These are phyloP conservation scores for Lycodopsis pacificus DNA, from an alignment of 2,797 vertebrate genomes.

Conservation along the genomic window DNA sequence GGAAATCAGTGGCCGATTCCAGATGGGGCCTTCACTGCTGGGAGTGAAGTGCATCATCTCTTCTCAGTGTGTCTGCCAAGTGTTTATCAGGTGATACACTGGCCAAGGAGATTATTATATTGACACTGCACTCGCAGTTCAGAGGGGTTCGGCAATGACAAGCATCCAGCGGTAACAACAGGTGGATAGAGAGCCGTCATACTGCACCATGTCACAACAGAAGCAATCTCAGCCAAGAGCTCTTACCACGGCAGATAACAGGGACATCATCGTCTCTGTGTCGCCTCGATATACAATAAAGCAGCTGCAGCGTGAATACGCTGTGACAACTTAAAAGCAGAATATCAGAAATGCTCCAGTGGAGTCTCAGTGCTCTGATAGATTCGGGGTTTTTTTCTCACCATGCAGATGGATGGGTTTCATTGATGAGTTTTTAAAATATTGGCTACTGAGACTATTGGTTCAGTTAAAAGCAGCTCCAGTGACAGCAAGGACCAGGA, in stretches of 20 bases:
- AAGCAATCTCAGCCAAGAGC: slow-evolving; percentile 40
- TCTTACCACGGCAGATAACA: slow-evolving; percentile 30
- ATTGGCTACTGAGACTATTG: not conserved
- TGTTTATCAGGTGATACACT: slow-evolving; percentile 51
- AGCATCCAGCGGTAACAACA: slow-evolving; percentile 39
- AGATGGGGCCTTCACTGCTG: slow-evolving; percentile 42
- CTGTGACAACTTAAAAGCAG: slow-evolving; percentile 2
- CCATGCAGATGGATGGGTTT: not conserved
- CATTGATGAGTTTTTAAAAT: not conserved
- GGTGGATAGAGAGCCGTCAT: slow-evolving; percentile 44
- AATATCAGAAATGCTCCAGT: not conserved
- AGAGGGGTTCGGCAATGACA: slow-evolving; percentile 20
- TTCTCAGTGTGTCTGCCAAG: slow-evolving; percentile 33
- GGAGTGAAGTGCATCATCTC: slow-evolving; percentile 39
- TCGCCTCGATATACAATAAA: slow-evolving; percentile 6
- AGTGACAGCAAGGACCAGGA: not conserved
- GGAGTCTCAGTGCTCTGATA: not conserved
- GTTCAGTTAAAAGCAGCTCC: not conserved
- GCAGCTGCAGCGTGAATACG: not conserved
- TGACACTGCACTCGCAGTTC: slow-evolving; percentile 43
- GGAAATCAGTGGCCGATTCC: slow-evolving; percentile 63
- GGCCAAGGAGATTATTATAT: slow-evolving; percentile 52
- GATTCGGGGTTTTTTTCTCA: not conserved
- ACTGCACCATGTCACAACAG: slow-evolving; percentile 42
- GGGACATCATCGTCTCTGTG: not conserved